Percentiles rank a stretch among this genome's conserved stretches.
These are phyloP conservation scores for Chelonus insularis DNA, from an alignment of 1,140 invertebrate genomes.

Conservation along the genomic window DNA sequence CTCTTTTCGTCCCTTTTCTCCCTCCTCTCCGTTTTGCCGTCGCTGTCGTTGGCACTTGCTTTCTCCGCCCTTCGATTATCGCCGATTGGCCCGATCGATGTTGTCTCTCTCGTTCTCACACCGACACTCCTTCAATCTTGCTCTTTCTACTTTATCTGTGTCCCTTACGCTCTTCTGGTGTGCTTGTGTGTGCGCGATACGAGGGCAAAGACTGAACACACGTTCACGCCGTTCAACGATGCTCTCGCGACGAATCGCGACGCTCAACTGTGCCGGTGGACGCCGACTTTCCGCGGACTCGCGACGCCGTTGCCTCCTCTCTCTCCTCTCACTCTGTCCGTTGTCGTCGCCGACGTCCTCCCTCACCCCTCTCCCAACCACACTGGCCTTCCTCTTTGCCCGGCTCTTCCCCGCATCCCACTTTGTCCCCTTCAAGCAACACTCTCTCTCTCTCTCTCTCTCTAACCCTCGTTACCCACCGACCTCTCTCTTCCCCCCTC, in stretches of 20 bases:
- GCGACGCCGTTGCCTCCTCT: constrained; percentile 33
- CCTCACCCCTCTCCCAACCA: neutral
- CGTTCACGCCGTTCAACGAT: constrained; percentile 23
- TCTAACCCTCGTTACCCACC: constrained; percentile 12
- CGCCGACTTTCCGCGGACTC: constrained; percentile 37
- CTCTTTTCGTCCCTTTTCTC: neutral
- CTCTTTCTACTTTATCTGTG: neutral
- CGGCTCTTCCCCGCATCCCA: neutral
- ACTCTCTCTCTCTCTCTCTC: neutral
- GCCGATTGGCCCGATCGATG: constrained; percentile 5
- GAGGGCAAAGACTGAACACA: neutral
- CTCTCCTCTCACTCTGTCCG: constrained; percentile 8
- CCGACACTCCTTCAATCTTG: neutral
- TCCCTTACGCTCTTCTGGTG: no score
- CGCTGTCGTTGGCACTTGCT: constrained; percentile 19
- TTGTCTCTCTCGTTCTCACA: neutral
- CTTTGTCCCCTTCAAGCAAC: neutral
- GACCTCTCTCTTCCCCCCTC: neutral
- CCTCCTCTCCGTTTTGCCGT: neutral
- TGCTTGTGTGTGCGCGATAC: no score
- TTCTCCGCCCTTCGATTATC: constrained; percentile 12
- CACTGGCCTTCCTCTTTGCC: constrained; percentile 11
- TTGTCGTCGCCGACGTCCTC: constrained; percentile 1
- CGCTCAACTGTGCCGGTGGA: constrained; percentile 44
- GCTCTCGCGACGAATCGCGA: constrained; percentile 39